These are phyloP conservation scores for Gambusia holbrooki DNA, from an alignment of 2,113 vertebrate genomes.

Conservation along the genomic window DNA sequence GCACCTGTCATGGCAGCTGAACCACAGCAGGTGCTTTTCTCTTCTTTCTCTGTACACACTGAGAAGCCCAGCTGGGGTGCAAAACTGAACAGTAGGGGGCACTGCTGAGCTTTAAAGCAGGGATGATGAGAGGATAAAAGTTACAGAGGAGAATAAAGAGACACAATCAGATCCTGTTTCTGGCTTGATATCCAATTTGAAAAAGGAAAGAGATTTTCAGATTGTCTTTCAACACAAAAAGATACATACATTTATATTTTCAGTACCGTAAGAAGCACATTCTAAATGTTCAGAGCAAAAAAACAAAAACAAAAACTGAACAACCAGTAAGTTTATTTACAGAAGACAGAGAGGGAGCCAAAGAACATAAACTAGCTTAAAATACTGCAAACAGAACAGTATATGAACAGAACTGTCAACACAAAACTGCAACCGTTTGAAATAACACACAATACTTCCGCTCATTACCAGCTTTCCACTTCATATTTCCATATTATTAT, in stretches of 20 bases:
- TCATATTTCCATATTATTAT: neutral
- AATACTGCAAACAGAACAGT: neutral
- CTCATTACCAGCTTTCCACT: neutral
- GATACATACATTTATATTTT: neutral
- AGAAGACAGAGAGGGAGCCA: neutral
- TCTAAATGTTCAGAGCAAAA: neutral
- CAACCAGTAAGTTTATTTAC: neutral
- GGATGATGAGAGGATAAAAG: neutral
- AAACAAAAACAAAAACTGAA: neutral
- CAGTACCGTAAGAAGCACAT: neutral
- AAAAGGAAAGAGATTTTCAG: neutral
- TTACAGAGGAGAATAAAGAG: neutral
- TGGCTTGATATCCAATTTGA: neutral
- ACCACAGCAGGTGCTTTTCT: neutral
- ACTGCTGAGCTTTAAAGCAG: slow-evolving; percentile 18
- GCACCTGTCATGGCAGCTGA: neutral
- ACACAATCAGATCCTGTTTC: neutral
- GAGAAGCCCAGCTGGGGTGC: neutral
- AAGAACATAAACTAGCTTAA: neutral
- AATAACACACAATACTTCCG: neutral
- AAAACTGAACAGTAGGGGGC: slow-evolving; percentile 14
- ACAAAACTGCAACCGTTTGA: neutral
- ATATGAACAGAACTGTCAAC: neutral
- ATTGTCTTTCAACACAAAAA: neutral
- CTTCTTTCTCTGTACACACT: neutral